Conservation (phyloP, 2,113 vertebrate species). For the Lates calcarifer region DNA sequence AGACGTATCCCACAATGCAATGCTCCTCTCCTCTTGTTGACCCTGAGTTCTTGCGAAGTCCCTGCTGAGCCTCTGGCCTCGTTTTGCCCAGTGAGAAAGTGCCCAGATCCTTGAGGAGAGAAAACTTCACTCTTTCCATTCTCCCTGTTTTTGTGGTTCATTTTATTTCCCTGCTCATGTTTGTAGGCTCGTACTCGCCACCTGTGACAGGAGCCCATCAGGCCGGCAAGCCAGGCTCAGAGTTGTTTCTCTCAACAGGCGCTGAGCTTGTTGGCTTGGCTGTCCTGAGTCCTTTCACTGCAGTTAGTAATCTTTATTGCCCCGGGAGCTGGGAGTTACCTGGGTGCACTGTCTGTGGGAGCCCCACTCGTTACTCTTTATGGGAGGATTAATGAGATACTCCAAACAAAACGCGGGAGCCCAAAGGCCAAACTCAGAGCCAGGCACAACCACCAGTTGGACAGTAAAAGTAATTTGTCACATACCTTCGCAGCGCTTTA, state of each 20-base stretch:
- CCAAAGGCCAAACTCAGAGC: conserved; percentile 30
- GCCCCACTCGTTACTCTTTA: conserved; percentile 65
- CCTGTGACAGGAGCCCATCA: conserved; percentile 39
- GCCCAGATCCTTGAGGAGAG: conserved; percentile 24
- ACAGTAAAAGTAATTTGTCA: conserved; percentile 66
- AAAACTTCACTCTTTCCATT: conserved; percentile 58
- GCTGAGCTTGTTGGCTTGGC: conserved; percentile 10
- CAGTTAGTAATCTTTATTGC: conserved; percentile 41
- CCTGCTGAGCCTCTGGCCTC: conserved; percentile 32
- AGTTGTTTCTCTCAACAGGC: conserved; percentile 14
- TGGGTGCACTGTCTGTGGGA: conserved; percentile 54
- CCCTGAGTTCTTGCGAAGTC: conserved; percentile 28
- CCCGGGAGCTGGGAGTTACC: conserved; percentile 54
- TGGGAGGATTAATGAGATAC: conserved; percentile 66
- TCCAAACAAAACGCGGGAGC: conserved; percentile 48
- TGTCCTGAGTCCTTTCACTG: not conserved
- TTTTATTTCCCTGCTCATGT: conserved; percentile 28
- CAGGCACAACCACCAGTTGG: conserved; percentile 41
- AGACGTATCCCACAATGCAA: conserved; percentile 34
- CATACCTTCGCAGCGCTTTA: conserved; percentile 52
- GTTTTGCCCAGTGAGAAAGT: conserved; percentile 33
- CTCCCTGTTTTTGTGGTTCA: conserved; percentile 20
- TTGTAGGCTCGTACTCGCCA: conserved; percentile 19
- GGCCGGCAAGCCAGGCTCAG: not conserved
- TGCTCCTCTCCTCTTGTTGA: conserved; percentile 22